Conservation (phyloP, 2,888 invertebrate species). For the Nineta flava region DNA sequence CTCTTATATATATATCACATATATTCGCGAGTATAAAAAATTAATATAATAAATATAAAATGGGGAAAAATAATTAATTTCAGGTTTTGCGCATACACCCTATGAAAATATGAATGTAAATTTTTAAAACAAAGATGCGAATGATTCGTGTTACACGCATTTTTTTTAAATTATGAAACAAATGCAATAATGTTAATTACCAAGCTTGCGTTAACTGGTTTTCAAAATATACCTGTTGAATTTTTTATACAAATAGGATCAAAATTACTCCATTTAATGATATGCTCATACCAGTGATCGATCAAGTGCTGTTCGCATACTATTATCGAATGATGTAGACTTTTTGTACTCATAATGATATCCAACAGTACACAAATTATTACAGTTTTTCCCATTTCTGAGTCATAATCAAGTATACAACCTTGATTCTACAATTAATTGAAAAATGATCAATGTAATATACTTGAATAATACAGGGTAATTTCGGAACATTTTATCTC, state of each 20-base stretch:
- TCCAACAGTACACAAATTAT: neutral
- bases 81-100: too few relatives aligned
- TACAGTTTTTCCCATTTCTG: slow-evolving; percentile 1
- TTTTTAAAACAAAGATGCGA: neutral
- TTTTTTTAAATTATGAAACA: neutral
- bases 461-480: neutral
- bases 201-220: too few relatives aligned
- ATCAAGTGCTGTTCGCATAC: neutral
- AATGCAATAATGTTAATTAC: too few relatives aligned
- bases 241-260: too few relatives aligned
- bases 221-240: too few relatives aligned
- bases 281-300: neutral
- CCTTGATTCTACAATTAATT: neutral
- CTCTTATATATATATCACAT: too few relatives aligned
- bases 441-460: neutral
- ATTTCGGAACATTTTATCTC: too few relatives aligned
- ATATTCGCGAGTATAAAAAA: too few relatives aligned
- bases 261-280: neutral
- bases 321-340: neutral
- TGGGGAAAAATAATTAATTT: too few relatives aligned
- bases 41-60: too few relatives aligned
- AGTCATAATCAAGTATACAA: neutral
- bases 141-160: neutral
- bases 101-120: too few relatives aligned
- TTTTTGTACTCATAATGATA: neutral